These are phyloP conservation scores for Macquaria ambigua DNA, from an alignment of 2,113 vertebrate genomes.

Conservation along the genomic window DNA sequence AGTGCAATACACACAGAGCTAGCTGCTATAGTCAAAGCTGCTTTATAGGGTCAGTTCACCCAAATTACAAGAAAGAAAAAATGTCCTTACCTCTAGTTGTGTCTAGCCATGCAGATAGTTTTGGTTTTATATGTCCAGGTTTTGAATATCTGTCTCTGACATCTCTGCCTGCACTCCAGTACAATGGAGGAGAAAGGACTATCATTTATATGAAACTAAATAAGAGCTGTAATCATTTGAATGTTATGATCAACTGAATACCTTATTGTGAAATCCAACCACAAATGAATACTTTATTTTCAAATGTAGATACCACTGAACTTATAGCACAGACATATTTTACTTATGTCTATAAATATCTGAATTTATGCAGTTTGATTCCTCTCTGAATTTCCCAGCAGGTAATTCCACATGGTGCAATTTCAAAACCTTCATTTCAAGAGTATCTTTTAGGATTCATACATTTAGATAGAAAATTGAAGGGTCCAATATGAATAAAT, in stretches of 20 bases:
- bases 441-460: too few relatives aligned
- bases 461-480: too few relatives aligned
- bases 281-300: not conserved
- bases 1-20: conserved; percentile 37
- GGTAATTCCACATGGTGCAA: too few relatives aligned
- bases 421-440: too few relatives aligned
- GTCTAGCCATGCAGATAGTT: not conserved
- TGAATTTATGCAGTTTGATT: not conserved
- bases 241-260: not conserved
- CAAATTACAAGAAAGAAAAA: not conserved
- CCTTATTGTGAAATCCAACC: not conserved
- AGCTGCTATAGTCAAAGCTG: conserved; percentile 9
- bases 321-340: not conserved
- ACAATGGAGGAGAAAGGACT: not conserved
- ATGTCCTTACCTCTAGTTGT: not conserved
- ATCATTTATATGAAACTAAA: not conserved
- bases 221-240: too few relatives aligned
- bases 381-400: too few relatives aligned
- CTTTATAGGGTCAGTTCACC: conserved; percentile 39
- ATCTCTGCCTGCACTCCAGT: not conserved
- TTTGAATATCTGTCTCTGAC: not conserved
- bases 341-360: not conserved
- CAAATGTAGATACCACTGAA: not conserved
- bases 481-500: too few relatives aligned
- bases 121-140: not conserved